phyloP scores from a whole-genome alignment of 2,113 vertebrate genomes.

The Cacatua alba region DNA sequence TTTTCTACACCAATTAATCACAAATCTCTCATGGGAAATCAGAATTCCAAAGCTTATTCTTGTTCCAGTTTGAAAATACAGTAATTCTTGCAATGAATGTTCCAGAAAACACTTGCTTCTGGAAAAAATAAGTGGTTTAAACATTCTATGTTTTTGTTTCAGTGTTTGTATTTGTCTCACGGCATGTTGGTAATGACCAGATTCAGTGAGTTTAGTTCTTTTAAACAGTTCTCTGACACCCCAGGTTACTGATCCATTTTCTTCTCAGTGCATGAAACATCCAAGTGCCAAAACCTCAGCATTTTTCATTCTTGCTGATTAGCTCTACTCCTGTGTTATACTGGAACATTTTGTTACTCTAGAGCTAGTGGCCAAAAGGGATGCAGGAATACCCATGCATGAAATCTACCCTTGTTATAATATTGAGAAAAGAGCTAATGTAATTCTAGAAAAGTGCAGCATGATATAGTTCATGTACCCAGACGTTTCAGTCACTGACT shows the following conservation, averaged over 20 bases:
- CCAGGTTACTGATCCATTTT: background rate
- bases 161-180: background rate
- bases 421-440: background rate
- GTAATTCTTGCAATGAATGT: background rate
- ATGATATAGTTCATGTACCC: background rate
- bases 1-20: background rate
- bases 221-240: background rate
- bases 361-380: background rate
- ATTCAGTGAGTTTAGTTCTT: background rate
- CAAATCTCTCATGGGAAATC: background rate
- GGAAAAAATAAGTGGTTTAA: background rate
- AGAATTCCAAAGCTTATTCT: background rate
- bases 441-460: background rate
- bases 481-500: background rate
- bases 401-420: background rate
- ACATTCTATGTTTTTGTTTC: background rate
- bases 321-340: background rate
- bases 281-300: background rate
- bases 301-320: background rate
- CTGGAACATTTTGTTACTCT: background rate
- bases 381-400: background rate
- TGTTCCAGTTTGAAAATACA: background rate
- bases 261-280: background rate
- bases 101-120: background rate
- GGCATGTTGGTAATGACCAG: fast-evolving